Evolutionary conservation across 2,797 vertebrate genomes (phyloP).

Genomic region (Macropus fuliginosus): DNA sequence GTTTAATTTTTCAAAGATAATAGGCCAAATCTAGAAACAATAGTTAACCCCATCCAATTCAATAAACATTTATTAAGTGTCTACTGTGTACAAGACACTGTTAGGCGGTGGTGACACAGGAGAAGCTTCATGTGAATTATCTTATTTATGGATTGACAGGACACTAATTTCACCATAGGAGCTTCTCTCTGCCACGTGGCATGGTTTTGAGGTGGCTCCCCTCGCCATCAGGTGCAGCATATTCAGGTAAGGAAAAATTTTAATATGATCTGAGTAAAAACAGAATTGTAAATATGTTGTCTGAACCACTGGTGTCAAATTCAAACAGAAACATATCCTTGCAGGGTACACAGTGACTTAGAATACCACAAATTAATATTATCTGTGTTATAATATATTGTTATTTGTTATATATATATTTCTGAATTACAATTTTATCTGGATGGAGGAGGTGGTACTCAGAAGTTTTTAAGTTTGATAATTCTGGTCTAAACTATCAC

Average conservation of each 20-base stretch:
- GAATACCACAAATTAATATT: neutral
- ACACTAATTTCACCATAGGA: constrained; percentile 18
- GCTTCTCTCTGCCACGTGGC: constrained; percentile 13
- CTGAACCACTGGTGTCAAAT: neutral
- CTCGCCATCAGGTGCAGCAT: neutral
- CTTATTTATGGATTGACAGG: constrained; percentile 1
- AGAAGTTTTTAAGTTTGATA: neutral
- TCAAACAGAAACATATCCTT: neutral
- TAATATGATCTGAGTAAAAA: constrained; percentile 44
- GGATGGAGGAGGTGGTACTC: neutral
- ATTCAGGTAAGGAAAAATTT: neutral
- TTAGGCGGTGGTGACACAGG: too few species aligned
- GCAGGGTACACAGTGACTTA: neutral
- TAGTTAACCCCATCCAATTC: too few species aligned
- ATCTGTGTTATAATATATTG: neutral
- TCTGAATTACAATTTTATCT: neutral
- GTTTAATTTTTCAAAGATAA: constrained; percentile 38
- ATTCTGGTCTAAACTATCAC: neutral
- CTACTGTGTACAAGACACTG: too few species aligned
- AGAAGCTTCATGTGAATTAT: constrained; percentile 15
- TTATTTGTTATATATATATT: neutral
- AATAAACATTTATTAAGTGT: too few species aligned
- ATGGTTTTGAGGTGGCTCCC: neutral
- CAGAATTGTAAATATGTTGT: constrained; percentile 37
- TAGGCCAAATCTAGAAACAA: constrained; percentile 22